Evolutionary conservation across 2,888 invertebrate genomes (phyloP).

Genomic region (Ormyrus nitidulus): DNA sequence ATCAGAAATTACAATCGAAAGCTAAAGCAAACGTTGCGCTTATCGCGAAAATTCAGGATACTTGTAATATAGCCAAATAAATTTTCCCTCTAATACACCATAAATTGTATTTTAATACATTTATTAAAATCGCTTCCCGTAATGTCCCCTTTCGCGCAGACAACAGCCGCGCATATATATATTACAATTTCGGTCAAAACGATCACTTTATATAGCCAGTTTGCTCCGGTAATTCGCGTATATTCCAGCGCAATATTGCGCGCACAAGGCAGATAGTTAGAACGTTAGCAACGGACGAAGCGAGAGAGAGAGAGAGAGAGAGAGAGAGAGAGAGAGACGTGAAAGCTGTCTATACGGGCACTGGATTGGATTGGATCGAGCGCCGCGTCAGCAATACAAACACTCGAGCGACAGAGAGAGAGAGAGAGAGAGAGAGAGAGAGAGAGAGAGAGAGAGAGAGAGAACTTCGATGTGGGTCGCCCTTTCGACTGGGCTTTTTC

Average conservation of each 20-base stretch:
- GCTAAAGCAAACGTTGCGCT: no score
- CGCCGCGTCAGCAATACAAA: slow-evolving; percentile 76
- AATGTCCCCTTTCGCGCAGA: no score
- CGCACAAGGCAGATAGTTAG: slow-evolving; percentile 6
- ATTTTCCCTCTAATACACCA: no score
- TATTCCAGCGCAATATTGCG: not conserved
- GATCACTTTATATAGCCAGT: not conserved
- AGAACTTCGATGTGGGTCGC: slow-evolving; percentile 72
- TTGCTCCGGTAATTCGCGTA: not conserved
- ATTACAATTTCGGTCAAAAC: not conserved
- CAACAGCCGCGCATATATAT: no score
- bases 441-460: slow-evolving; percentile 19
- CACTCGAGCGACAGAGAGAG: slow-evolving; percentile 65
- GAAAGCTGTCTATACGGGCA: slow-evolving; percentile 63
- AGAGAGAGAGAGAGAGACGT: slow-evolving; percentile 21
- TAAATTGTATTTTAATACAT: no score
- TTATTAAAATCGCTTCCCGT: no score
- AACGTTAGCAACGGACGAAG: not conserved
- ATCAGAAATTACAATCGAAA: no score
- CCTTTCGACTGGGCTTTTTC: slow-evolving; percentile 19
- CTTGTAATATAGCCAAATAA: no score
- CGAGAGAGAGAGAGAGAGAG: slow-evolving; percentile 18
- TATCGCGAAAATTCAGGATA: no score
- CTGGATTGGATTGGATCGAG: slow-evolving; percentile 69
- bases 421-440: not conserved